Evolutionary conservation across 2,888 invertebrate genomes (phyloP).

Genomic region (Limnephilus lunatus): DNA sequence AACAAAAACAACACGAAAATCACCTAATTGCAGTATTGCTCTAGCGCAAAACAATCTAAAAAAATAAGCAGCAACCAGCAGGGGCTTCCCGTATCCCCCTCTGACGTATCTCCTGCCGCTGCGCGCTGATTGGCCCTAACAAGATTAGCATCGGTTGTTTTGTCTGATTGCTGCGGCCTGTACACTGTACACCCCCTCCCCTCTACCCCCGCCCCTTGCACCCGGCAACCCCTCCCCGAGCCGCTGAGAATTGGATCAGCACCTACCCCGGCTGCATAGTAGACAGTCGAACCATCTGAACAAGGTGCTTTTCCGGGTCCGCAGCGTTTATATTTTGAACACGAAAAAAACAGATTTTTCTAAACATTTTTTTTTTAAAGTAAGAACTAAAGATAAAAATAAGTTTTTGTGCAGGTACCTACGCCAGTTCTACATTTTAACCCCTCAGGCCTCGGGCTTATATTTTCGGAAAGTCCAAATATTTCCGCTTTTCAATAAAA

Average conservation of each 20-base stretch:
- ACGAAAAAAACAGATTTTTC: neutral
- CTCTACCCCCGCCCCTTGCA: slow-evolving; percentile 40
- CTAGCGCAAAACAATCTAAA: neutral
- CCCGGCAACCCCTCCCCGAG: slow-evolving; percentile 23
- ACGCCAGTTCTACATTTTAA: neutral
- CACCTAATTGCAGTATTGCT: neutral
- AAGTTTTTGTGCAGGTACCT: neutral
- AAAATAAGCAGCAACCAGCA: neutral
- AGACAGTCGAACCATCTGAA: neutral
- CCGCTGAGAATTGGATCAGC: slow-evolving; percentile 6
- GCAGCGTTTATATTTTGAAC: neutral
- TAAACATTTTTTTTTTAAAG: neutral
- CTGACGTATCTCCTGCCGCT: slow-evolving; percentile 48
- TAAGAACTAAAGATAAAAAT: neutral
- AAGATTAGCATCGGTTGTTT: slow-evolving; percentile 67
- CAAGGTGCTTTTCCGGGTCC: slow-evolving; percentile 7
- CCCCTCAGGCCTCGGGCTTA: too few species aligned
- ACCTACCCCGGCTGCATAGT: neutral
- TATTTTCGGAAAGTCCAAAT: too few species aligned
- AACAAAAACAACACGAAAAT: neutral
- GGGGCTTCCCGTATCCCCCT: neutral
- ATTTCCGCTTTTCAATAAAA: neutral
- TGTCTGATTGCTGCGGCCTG: slow-evolving; percentile 66
- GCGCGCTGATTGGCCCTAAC: slow-evolving; percentile 66
- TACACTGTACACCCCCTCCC: slow-evolving; percentile 48